phyloP scores from a whole-genome alignment of 2,888 invertebrate genomes.

The Plebejus anna region DNA sequence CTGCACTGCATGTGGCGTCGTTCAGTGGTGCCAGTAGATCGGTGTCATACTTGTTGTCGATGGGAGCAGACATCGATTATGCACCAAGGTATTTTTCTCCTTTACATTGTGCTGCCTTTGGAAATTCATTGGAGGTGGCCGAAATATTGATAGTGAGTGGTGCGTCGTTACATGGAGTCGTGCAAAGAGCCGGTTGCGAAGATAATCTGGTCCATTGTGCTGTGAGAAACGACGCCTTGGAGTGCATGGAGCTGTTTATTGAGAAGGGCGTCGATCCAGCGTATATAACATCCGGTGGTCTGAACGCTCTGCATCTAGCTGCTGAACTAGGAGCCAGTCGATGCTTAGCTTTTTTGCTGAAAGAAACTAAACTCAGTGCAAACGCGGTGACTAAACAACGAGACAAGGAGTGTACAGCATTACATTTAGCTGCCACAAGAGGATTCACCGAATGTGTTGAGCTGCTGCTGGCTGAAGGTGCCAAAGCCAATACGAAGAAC shows the following conservation, averaged over 20 bases:
- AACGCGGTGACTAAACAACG: constrained; percentile 84
- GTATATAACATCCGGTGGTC: constrained; percentile 85
- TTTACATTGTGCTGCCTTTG: constrained; percentile 93
- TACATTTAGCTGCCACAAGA: constrained; percentile 93
- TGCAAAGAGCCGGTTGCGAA: constrained; percentile 83
- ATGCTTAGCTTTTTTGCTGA: constrained; percentile 86
- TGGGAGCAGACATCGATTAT: constrained; percentile 85
- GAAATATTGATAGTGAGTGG: constrained; percentile 86
- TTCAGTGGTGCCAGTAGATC: constrained; percentile 87
- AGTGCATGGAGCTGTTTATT: constrained; percentile 88
- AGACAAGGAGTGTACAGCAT: constrained; percentile 87
- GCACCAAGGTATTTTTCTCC: constrained; percentile 87
- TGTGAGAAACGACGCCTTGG: constrained; percentile 88
- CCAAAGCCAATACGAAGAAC: constrained; percentile 87
- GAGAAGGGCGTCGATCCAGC: constrained; percentile 87
- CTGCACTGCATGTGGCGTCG: constrained; percentile 81
- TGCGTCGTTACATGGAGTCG: constrained; percentile 84
- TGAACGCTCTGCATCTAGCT: constrained; percentile 88
- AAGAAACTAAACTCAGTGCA: constrained; percentile 85
- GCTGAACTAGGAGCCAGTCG: constrained; percentile 88
- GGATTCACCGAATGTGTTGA: constrained; percentile 91
- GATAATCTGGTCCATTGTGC: constrained; percentile 92
- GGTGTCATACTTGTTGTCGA: constrained; percentile 83
- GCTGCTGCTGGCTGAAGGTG: constrained; percentile 86
- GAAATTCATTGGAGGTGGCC: constrained; percentile 89